phyloP scores from a whole-genome alignment of 1,140 invertebrate species.

The Drosophila auraria region DNA sequence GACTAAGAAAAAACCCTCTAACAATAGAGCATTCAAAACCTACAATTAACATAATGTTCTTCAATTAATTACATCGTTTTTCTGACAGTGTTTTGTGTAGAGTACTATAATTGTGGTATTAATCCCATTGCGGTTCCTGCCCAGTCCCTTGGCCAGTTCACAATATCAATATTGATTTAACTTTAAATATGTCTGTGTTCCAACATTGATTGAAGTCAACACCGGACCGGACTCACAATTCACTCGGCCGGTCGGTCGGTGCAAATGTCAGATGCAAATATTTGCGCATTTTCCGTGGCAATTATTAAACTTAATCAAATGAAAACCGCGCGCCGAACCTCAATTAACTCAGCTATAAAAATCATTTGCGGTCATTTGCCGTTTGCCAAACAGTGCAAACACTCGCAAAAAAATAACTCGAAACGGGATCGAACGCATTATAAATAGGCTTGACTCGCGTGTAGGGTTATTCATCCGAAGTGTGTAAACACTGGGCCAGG shows the following conservation, averaged over 20 bases:
- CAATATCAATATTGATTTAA: slow-evolving; percentile 38
- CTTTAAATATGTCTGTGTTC: slow-evolving; percentile 38
- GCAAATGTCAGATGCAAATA: slow-evolving; percentile 52
- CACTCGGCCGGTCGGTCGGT: slow-evolving; percentile 1
- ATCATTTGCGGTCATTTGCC: slow-evolving; percentile 70
- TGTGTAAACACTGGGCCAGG: slow-evolving; percentile 32
- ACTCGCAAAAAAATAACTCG: background rate
- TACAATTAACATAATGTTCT: background rate
- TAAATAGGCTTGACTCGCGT: slow-evolving; percentile 4
- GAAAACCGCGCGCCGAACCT: slow-evolving; percentile 69
- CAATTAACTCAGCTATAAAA: slow-evolving; percentile 79
- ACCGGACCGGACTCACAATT: slow-evolving; percentile 3
- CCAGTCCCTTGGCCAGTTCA: background rate
- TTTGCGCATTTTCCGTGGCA: slow-evolving; percentile 57
- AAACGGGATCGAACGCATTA: slow-evolving; percentile 49
- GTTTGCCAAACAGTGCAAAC: slow-evolving; percentile 28
- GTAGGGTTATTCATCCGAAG: slow-evolving; percentile 21
- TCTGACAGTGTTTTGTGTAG: slow-evolving; percentile 4
- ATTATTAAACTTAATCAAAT: slow-evolving; percentile 83
- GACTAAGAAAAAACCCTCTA: background rate
- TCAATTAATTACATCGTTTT: background rate
- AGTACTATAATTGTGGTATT: slow-evolving; percentile 21
- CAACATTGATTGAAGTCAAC: slow-evolving; percentile 44
- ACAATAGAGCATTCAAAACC: background rate
- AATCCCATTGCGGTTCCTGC: slow-evolving; percentile 12